Base-by-base conservation (phyloP, 2,888 invertebrate species). In the Caenorhabditis parvicauda region DNA sequence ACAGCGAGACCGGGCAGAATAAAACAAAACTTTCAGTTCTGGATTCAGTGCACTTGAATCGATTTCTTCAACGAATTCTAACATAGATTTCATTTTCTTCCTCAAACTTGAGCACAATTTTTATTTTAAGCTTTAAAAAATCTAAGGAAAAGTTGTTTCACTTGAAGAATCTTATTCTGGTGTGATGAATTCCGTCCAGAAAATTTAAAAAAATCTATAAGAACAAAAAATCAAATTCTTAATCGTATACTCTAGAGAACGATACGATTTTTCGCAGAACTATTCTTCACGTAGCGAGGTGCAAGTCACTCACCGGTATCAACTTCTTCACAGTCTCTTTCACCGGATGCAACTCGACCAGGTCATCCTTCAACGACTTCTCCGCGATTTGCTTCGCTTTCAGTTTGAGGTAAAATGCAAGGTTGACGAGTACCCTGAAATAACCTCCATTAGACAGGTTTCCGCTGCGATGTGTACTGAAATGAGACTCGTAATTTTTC, bases 361-460 rank as follows among this genome's bases (percentile, higher is more conserved):
- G 24, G n/a, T 51, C 59, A 44, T 71, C 67, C n/a, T 50, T 66
- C 22, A 90, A 86, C 52, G 87, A 86, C 22, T 86, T 83, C 74
- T 61, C 47, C 7, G 38, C 45, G 21, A 72, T 55, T 22, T 87
- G 87, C 77, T 88, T 88, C 52, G 89, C 87, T 85, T 92, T 92
- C 17, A 94, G 83, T 71, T 90, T 85, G 70, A 94, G 82, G 82
- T 92, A 93, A 83, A 90, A 91, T 46, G 87, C 86, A 37, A 93
- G 88, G 81, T 93, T 92, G 22, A 88, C 87, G 72, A 89, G 89
- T 81, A 93, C 93, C 81, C 91, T 91, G 79, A 86, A 86, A 84
- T 17, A 7, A 52, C 51, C 12, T 17, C 22, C 21, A 47, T 47
- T 29, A 21, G 12, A 32, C 12, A 28, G 17, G 2, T 9, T 3